Conservation (phyloP, 2,888 invertebrate species). For the Meloe dianella region DNA sequence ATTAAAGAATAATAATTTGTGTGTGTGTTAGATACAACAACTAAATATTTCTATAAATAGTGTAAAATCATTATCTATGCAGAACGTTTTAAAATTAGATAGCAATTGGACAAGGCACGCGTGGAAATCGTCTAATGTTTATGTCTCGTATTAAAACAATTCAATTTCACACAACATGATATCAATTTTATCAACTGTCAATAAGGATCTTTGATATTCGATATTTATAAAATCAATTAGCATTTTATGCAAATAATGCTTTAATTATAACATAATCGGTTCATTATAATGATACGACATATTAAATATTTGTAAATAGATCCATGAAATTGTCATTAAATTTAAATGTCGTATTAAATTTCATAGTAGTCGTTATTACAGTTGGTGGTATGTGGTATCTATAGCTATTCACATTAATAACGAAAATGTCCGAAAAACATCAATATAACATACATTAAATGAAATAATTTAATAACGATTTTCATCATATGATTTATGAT, state of each 20-base stretch:
- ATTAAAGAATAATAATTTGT: slow-evolving; percentile 7
- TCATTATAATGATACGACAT: background rate
- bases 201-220: background rate
- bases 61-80: slow-evolving; percentile 47
- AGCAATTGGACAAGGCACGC: slow-evolving; percentile 45
- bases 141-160: slow-evolving; percentile 36
- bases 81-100: slow-evolving; percentile 51
- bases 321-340: background rate
- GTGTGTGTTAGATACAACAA: slow-evolving; percentile 36
- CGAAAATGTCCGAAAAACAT: background rate
- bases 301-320: background rate
- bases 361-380: background rate
- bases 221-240: background rate
- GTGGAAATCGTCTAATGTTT: slow-evolving; percentile 47
- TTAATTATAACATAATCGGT: background rate
- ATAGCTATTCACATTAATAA: background rate
- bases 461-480: background rate
- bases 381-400: background rate
- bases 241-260: background rate
- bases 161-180: slow-evolving; percentile 17
- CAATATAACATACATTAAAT: background rate
- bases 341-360: background rate
- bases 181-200: slow-evolving; percentile 5
- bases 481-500: background rate
- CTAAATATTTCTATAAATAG: slow-evolving; percentile 49